These are phyloP conservation scores for Diaphora mendica DNA, from an alignment of 2,888 invertebrate genomes.

Conservation along the genomic window DNA sequence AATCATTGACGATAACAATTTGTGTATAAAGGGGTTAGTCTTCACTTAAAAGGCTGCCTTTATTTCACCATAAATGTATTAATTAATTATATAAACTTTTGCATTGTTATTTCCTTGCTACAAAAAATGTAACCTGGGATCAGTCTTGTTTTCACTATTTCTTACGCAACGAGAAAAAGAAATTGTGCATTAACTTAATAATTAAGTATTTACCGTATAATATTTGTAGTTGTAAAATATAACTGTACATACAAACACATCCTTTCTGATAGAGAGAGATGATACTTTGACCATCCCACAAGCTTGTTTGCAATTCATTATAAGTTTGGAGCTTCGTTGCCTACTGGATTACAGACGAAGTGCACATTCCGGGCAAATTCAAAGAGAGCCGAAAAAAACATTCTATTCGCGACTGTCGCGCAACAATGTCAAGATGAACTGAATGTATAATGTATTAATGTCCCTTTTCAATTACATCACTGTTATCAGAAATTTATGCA, in stretches of 20 bases:
- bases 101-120: background rate
- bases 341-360: constrained; percentile 46
- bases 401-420: background rate
- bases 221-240: background rate
- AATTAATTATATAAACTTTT: too few relatives aligned
- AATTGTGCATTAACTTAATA: background rate
- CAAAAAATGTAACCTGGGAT: too few relatives aligned
- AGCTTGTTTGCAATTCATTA: constrained; percentile 59
- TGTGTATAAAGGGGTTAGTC: too few relatives aligned
- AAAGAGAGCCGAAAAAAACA: background rate
- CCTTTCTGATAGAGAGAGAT: constrained; percentile 44
- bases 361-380: constrained; percentile 39
- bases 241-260: constrained; percentile 22
- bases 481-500: background rate
- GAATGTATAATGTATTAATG: too few relatives aligned
- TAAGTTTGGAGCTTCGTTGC: constrained; percentile 56
- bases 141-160: too few relatives aligned
- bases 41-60: too few relatives aligned
- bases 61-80: too few relatives aligned
- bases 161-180: background rate
- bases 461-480: too few relatives aligned
- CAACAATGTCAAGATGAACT: too few relatives aligned
- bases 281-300: constrained; percentile 43
- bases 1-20: background rate
- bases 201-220: constrained; percentile 10